Conservation (phyloP, 1,140 invertebrate species). For the Akabosia matsudoensis region DNA sequence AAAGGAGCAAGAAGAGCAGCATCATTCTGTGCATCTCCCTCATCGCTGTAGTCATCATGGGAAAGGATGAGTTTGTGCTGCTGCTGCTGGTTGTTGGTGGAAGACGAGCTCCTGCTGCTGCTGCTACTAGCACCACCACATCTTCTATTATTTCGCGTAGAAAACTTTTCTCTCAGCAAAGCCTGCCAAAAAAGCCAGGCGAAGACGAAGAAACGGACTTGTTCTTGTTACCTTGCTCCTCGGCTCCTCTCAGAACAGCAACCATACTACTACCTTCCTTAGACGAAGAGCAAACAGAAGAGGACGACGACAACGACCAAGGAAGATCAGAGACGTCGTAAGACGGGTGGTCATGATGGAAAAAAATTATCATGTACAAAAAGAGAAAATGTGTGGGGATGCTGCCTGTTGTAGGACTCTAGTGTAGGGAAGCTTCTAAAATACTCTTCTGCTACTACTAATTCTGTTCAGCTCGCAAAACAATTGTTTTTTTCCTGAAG, state of each 20-base stretch:
- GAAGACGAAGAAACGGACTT: slow-evolving; percentile 18
- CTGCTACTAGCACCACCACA: not conserved
- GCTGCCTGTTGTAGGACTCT: too few relatives aligned
- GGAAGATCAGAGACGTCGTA: slow-evolving; percentile 1
- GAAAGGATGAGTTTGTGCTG: slow-evolving; percentile 23
- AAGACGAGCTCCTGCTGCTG: slow-evolving; percentile 13
- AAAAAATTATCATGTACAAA: too few relatives aligned
- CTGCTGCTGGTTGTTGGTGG: not conserved
- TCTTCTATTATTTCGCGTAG: not conserved
- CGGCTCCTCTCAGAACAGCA: not conserved
- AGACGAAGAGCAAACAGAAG: not conserved
- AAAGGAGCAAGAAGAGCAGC: slow-evolving; percentile 10
- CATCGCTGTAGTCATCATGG: slow-evolving; percentile 17
- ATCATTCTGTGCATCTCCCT: slow-evolving; percentile 23
- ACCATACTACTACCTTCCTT: not conserved
- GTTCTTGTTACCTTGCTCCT: slow-evolving; percentile 21
- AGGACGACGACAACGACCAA: slow-evolving; percentile 12
- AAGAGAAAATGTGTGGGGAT: too few relatives aligned
- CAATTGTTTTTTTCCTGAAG: too few relatives aligned
- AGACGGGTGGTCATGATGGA: slow-evolving; percentile 5
- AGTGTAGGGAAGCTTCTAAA: too few relatives aligned
- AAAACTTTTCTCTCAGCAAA: not conserved
- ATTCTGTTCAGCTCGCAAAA: too few relatives aligned
- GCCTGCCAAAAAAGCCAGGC: slow-evolving; percentile 20
- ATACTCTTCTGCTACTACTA: too few relatives aligned